These are phyloP conservation scores for Anhinga anhinga DNA, from an alignment of 2,113 vertebrate species.

Conservation along the genomic window DNA sequence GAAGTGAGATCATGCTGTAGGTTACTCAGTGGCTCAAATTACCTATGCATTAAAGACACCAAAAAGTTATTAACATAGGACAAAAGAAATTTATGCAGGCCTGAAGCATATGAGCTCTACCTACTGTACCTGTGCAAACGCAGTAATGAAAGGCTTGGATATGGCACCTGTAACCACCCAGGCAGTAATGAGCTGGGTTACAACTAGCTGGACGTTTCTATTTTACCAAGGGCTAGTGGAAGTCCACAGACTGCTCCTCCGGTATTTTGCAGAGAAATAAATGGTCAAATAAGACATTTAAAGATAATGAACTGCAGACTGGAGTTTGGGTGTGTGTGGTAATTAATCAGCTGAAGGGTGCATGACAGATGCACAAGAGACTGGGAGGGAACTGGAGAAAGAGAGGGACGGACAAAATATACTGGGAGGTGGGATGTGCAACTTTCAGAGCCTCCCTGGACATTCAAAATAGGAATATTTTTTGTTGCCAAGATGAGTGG, in stretches of 20 bases:
- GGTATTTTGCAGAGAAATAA: neutral
- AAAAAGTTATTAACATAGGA: neutral
- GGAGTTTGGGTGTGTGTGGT: neutral
- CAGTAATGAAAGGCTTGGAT: neutral
- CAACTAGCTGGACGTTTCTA: neutral
- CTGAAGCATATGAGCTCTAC: neutral
- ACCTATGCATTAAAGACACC: neutral
- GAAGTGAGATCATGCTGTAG: neutral
- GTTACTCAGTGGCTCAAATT: neutral
- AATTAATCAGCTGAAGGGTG: neutral
- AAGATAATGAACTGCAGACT: neutral
- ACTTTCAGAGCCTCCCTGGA: neutral
- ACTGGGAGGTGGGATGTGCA: neutral
- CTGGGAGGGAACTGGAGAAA: neutral
- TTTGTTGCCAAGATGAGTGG: neutral
- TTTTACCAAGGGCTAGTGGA: neutral
- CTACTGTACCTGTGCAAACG: neutral
- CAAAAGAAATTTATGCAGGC: neutral
- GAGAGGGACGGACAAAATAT: neutral
- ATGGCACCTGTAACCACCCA: neutral
- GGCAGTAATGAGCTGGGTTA: neutral
- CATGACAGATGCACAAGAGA: neutral
- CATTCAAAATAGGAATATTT: neutral
- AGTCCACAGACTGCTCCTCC: neutral
- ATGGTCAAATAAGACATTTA: neutral